Base-by-base conservation (phyloP, 2,113 vertebrate genomes). In the Pyxicephalus adspersus region DNA sequence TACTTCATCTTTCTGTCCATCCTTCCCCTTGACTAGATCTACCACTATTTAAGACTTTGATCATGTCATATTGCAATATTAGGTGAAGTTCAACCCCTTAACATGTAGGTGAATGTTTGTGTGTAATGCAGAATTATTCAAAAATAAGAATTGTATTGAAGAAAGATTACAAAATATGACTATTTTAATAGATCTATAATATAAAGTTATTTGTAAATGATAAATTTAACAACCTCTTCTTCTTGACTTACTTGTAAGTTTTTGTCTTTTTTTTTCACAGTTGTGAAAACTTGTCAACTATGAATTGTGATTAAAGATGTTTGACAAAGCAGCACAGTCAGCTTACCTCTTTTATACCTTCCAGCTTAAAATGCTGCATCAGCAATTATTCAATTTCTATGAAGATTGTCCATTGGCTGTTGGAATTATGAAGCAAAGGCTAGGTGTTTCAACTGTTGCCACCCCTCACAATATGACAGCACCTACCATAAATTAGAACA, bases 131-230 rank as follows among this genome's bases (percentile, higher is more conserved):
- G 45, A 70, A 52, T 23, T 25, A 6, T 25, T 51, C 23, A 4
- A 71, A 28, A 71, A 54, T 16, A n/a, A 28, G 23, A 72, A 31
- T 55, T 4, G 22, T 61, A 29, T 26, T 18, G 68, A 54, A 73
- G 67, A 28, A 28, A 57, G 52, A 72, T 54, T 8, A 58, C 22
- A 73, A 29, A 58, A 5, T 58, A 73, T 28, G 13, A 8, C 7
- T 57, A 72, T 57, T 54, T 71, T 71, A 54, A 52, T n/a, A 54
- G 26, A 28, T 54, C 50, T 38, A 22, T 31, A 61, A 61, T 11
- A 63, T 26, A 50, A 16, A 26, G 38, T 45, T 45, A 45, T 45
- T 45, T 45, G 6, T 45, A 45, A 45, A 45, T 13, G 38, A 45
- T 13, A 45, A 45, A 45, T 45, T 11, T 45, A 45, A 45, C 38